Conservation (phyloP, 2,888 invertebrate species). For the Malachius bipustulatus region DNA sequence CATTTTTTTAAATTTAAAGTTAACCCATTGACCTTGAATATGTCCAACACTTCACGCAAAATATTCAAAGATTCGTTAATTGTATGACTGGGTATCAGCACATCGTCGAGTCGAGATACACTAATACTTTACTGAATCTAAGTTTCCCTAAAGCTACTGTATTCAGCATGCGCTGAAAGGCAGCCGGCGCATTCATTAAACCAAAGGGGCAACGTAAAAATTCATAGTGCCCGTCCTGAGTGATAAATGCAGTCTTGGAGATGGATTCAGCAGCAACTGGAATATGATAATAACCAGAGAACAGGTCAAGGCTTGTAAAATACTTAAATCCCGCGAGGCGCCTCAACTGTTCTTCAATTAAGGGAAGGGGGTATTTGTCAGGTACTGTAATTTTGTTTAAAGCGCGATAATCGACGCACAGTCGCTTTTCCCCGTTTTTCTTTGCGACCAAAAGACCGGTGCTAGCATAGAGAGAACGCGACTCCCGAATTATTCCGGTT, state of each 20-base stretch:
- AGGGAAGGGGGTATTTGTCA: too few species aligned
- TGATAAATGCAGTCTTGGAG: slow-evolving; percentile 23
- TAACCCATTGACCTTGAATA: too few species aligned
- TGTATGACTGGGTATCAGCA: too few species aligned
- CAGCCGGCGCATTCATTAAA: slow-evolving; percentile 28
- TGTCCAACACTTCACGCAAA: too few species aligned
- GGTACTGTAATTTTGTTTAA: too few species aligned
- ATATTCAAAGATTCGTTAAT: too few species aligned
- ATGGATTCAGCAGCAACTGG: slow-evolving; percentile 18
- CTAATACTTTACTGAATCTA: slow-evolving; percentile 10
- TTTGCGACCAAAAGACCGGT: slow-evolving; percentile 20
- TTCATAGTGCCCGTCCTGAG: too few species aligned
- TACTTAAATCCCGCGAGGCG: slow-evolving; percentile 11
- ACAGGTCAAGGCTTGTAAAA: slow-evolving; percentile 18
- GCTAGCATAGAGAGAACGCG: slow-evolving; percentile 21
- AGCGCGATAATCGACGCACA: too few species aligned
- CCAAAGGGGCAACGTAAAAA: slow-evolving; percentile 33
- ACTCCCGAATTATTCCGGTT: slow-evolving; percentile 20
- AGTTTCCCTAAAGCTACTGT: slow-evolving; percentile 11
- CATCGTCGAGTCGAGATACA: slow-evolving; percentile 26
- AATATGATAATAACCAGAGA: slow-evolving; percentile 23
- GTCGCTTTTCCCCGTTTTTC: slow-evolving; percentile 19
- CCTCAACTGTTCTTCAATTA: slow-evolving; percentile 14
- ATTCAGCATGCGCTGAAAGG: slow-evolving; percentile 28
- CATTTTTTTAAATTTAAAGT: too few species aligned